These are phyloP conservation scores for Mesopsocus fuscifrons DNA, from an alignment of 2,888 invertebrate genomes.

Conservation along the genomic window DNA sequence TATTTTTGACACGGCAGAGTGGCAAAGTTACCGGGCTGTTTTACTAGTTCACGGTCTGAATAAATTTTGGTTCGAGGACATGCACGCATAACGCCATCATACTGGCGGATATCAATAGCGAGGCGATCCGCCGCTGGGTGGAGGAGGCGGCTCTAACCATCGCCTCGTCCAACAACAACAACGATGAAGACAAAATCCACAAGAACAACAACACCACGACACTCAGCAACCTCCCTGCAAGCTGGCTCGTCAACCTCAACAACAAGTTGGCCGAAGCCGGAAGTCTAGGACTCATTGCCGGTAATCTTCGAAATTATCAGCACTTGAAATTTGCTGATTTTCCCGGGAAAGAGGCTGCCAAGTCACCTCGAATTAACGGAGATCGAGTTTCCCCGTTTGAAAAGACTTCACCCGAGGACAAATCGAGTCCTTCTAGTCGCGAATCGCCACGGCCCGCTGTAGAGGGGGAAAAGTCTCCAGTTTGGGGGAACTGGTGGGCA, in stretches of 20 bases:
- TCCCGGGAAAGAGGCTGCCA: neutral
- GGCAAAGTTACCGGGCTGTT: no score
- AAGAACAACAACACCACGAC: constrained; percentile 5
- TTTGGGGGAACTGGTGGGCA: constrained; percentile 4
- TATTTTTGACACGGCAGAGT: no score
- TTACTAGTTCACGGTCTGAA: no score
- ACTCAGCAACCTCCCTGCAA: neutral
- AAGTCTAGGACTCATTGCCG: neutral
- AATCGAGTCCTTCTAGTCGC: constrained; percentile 8
- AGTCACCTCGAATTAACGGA: neutral
- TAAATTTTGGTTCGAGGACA: no score
- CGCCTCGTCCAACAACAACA: constrained; percentile 10
- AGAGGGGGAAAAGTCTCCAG: constrained; percentile 1
- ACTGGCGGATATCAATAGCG: constrained; percentile 8
- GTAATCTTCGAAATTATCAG: constrained; percentile 3
- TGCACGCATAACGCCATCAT: neutral
- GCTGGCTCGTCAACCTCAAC: constrained; percentile 16
- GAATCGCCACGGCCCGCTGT: neutral
- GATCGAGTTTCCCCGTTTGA: neutral
- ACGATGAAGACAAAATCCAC: constrained; percentile 8
- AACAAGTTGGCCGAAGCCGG: constrained; percentile 14
- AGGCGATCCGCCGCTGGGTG: constrained; percentile 14
- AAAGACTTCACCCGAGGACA: constrained; percentile 3
- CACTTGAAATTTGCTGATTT: neutral
- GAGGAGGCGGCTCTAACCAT: constrained; percentile 12